Conservation (phyloP, 2,797 vertebrate species). For the Pampus argenteus region DNA sequence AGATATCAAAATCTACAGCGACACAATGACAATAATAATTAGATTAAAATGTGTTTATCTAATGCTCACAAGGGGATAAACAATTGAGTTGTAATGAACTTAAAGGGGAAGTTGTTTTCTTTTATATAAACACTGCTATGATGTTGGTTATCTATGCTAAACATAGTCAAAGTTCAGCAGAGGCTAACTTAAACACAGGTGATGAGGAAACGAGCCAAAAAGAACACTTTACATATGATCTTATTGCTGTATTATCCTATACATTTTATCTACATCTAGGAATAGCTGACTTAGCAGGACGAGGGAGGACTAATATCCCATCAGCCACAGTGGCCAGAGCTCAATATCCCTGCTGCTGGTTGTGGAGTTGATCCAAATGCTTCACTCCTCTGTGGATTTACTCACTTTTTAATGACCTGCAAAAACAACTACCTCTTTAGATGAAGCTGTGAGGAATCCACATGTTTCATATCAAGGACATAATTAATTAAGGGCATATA, state of each 20-base stretch:
- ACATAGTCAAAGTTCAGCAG: no score
- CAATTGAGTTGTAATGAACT: no score
- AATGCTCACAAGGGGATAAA: background rate
- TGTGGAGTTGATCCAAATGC: constrained; percentile 63
- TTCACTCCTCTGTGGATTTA: constrained; percentile 49
- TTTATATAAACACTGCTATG: no score
- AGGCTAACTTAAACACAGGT: no score
- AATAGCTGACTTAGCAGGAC: background rate
- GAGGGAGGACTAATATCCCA: constrained; percentile 1
- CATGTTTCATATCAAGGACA: constrained; percentile 58
- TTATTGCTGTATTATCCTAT: background rate
- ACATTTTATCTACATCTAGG: background rate
- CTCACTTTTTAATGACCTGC: constrained; percentile 70
- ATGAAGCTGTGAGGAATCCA: constrained; percentile 49
- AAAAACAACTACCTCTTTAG: constrained; percentile 55
- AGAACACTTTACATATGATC: background rate
- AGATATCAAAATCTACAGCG: background rate
- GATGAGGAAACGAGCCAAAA: background rate
- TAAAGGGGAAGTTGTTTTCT: no score
- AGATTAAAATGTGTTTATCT: background rate
- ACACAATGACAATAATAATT: background rate
- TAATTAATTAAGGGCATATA: constrained; percentile 59
- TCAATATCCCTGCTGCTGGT: constrained; percentile 40
- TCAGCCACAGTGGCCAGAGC: constrained; percentile 28
- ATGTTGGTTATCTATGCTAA: no score